These are phyloP conservation scores for Arrhamphus sclerolepis DNA, from an alignment of 2,797 vertebrate genomes.

Conservation along the genomic window DNA sequence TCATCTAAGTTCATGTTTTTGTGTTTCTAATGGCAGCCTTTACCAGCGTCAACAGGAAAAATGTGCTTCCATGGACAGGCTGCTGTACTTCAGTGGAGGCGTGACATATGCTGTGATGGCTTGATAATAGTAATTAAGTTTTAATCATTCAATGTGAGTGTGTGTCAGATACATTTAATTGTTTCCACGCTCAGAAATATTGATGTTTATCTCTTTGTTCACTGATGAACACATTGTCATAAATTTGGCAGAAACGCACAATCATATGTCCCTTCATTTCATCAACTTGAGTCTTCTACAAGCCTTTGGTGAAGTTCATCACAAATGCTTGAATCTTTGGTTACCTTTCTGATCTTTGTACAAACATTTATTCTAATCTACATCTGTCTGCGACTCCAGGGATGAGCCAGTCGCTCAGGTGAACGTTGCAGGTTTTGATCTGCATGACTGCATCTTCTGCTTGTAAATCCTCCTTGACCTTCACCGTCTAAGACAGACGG, in stretches of 20 bases:
- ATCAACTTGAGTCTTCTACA: neutral
- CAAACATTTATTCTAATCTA: slow-evolving; percentile 8
- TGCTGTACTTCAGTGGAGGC: slow-evolving; percentile 35
- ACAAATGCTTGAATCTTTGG: neutral
- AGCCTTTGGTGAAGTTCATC: neutral
- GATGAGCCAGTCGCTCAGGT: neutral
- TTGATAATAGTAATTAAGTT: slow-evolving; percentile 73
- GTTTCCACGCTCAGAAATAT: neutral
- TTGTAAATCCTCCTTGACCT: too few relatives aligned
- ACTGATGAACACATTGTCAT: neutral
- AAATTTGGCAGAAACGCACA: too few relatives aligned
- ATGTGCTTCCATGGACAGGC: slow-evolving; percentile 50
- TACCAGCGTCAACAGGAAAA: slow-evolving; percentile 9
- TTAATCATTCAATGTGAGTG: slow-evolving; percentile 42
- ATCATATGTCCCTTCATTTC: too few relatives aligned
- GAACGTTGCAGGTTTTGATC: slow-evolving; percentile 18
- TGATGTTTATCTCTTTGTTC: slow-evolving; percentile 1
- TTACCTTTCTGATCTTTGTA: neutral
- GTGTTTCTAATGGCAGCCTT: slow-evolving; percentile 36
- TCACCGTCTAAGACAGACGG: too few relatives aligned
- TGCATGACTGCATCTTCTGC: slow-evolving; percentile 9
- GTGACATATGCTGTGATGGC: slow-evolving; percentile 47
- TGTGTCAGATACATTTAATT: neutral
- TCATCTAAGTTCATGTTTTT: neutral
- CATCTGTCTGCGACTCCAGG: neutral